phyloP scores from a whole-genome alignment of 2,888 invertebrate genomes.

The Brachylomia viminalis region DNA sequence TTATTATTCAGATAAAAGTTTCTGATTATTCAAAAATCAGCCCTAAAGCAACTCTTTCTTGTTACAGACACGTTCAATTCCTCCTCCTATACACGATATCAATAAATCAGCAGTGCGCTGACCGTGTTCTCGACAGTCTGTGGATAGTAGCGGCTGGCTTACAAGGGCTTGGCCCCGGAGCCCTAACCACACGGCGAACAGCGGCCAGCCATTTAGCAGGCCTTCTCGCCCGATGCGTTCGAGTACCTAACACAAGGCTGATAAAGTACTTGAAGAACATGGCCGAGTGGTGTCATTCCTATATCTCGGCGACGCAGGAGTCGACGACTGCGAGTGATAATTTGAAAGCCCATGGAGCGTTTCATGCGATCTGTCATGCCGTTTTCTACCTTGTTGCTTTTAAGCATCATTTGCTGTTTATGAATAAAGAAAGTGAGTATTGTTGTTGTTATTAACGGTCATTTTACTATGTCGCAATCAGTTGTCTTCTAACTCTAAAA shows the following conservation, averaged over 20 bases:
- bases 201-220: conserved; percentile 86
- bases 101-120: conserved; percentile 86
- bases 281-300: conserved; percentile 95
- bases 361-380: conserved; percentile 97
- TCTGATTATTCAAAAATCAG: too few species aligned
- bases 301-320: conserved; percentile 93
- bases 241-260: conserved; percentile 83
- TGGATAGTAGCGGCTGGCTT: conserved; percentile 85
- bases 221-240: conserved; percentile 83
- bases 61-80: conserved; percentile 87
- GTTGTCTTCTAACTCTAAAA: too few species aligned
- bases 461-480: background rate
- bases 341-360: conserved; percentile 94
- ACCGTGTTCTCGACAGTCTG: conserved; percentile 80
- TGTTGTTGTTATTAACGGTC: background rate
- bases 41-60: background rate
- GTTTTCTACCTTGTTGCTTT: conserved; percentile 98
- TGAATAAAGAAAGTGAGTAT: conserved; percentile 93
- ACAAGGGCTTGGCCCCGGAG: conserved; percentile 81
- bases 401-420: conserved; percentile 95
- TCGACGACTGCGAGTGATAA: conserved; percentile 78
- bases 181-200: conserved; percentile 82
- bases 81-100: conserved; percentile 87
- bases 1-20: too few species aligned
- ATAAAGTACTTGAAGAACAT: conserved; percentile 91